Conservation (phyloP, 2,888 invertebrate genomes). For the Cheilosia pagana region DNA sequence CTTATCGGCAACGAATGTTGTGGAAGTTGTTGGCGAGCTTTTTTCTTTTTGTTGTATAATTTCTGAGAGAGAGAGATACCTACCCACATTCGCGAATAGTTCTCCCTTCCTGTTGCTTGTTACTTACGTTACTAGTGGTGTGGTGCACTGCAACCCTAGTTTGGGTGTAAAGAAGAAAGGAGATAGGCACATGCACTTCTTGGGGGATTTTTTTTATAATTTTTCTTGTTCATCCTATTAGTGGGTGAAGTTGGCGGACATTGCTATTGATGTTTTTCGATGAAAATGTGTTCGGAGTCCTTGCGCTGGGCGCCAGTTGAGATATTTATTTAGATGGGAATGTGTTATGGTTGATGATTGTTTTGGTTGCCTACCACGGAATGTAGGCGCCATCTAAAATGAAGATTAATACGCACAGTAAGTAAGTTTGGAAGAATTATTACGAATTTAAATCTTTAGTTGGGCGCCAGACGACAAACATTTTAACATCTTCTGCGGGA, state of each 20-base stretch:
- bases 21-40: constrained; percentile 17
- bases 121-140: not conserved
- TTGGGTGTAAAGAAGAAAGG: not conserved
- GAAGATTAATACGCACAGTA: too few relatives aligned
- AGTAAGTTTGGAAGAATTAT: too few relatives aligned
- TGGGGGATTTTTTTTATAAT: constrained; percentile 5
- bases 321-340: not conserved
- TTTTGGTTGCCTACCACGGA: not conserved
- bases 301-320: constrained; percentile 22
- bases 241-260: constrained; percentile 6
- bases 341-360: not conserved
- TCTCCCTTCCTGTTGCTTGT: constrained; percentile 10
- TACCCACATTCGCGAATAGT: constrained; percentile 21
- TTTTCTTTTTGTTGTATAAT: not conserved
- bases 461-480: too few relatives aligned
- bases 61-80: constrained; percentile 13
- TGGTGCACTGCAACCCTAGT: not conserved
- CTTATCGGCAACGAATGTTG: constrained; percentile 38
- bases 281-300: not conserved
- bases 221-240: constrained; percentile 12
- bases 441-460: too few relatives aligned
- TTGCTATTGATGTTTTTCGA: not conserved
- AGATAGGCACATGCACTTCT: constrained; percentile 25
- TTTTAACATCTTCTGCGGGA: too few relatives aligned
- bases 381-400: too few relatives aligned